Conservation (phyloP, 2,797 vertebrate genomes). For the Cossypha heuglini region DNA sequence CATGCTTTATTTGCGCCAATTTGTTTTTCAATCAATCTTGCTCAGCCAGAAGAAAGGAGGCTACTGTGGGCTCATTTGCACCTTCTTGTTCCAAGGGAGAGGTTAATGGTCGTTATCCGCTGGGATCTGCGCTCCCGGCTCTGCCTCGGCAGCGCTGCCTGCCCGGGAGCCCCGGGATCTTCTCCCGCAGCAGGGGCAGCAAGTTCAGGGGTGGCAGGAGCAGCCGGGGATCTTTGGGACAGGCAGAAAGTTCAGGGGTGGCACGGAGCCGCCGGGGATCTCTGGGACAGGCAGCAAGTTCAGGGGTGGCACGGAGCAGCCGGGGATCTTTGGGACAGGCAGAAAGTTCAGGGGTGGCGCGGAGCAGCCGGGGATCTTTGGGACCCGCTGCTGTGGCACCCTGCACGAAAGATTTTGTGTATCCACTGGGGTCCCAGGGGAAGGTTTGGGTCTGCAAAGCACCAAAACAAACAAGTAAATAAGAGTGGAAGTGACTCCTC, state of each 20-base stretch:
- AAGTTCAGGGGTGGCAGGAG: no score
- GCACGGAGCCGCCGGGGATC: neutral
- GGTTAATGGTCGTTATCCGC: constrained; percentile 66
- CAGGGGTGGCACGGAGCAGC: no score
- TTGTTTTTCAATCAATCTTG: constrained; percentile 97
- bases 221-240: no score
- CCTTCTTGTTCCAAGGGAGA: constrained; percentile 79
- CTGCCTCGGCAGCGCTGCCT: neutral
- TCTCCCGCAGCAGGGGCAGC: neutral
- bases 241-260: fast-evolving
- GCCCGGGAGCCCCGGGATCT: neutral
- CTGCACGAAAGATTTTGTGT: neutral
- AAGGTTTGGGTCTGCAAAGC: neutral
- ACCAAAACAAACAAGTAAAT: neutral
- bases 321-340: no score
- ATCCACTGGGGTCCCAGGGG: fast-evolving
- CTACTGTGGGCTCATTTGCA: constrained; percentile 82
- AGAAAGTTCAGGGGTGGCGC: no score
- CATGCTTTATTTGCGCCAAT: constrained; percentile 97
- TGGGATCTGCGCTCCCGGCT: neutral
- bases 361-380: no score
- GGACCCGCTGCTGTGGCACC: no score
- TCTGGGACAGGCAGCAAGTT: neutral
- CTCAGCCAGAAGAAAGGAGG: constrained; percentile 83
- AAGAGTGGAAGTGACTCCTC: fast-evolving